Evolutionary conservation across 2,797 vertebrate species (phyloP).

Genomic region (Trachops cirrhosus): DNA sequence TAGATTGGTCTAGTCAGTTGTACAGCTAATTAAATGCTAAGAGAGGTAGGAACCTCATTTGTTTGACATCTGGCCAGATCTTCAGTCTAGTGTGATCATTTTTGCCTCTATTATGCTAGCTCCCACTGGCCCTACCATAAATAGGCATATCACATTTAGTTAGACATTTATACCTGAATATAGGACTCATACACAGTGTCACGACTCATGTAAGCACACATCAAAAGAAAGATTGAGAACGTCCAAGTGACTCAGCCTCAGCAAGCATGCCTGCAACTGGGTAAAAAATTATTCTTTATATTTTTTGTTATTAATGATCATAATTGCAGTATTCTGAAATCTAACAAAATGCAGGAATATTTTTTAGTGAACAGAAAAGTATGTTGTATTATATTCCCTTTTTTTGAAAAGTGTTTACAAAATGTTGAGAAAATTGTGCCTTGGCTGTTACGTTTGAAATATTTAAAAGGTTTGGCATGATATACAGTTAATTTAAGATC

Average conservation of each 20-base stretch:
- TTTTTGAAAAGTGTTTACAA: slow-evolving; percentile 11
- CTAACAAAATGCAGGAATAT: background rate
- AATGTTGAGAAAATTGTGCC: background rate
- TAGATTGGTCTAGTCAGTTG: background rate
- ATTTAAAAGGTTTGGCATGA: background rate
- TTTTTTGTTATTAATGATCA: background rate
- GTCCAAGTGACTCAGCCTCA: background rate
- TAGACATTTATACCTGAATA: background rate
- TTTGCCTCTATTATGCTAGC: background rate
- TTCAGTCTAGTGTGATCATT: background rate
- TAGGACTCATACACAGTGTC: background rate
- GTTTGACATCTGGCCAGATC: background rate
- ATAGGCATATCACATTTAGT: background rate
- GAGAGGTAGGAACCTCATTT: background rate
- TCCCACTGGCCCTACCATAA: background rate
- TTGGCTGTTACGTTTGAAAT: background rate
- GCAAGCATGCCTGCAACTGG: background rate
- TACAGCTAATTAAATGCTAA: background rate
- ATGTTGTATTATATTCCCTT: background rate
- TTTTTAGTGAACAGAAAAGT: slow-evolving; percentile 15
- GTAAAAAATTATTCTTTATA: background rate
- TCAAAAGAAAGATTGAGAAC: background rate
- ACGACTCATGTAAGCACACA: background rate
- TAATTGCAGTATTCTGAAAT: background rate
- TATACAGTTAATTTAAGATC: background rate